These are phyloP conservation scores for Brachionus rubens DNA, from an alignment of 1,140 invertebrate genomes.

Conservation along the genomic window DNA sequence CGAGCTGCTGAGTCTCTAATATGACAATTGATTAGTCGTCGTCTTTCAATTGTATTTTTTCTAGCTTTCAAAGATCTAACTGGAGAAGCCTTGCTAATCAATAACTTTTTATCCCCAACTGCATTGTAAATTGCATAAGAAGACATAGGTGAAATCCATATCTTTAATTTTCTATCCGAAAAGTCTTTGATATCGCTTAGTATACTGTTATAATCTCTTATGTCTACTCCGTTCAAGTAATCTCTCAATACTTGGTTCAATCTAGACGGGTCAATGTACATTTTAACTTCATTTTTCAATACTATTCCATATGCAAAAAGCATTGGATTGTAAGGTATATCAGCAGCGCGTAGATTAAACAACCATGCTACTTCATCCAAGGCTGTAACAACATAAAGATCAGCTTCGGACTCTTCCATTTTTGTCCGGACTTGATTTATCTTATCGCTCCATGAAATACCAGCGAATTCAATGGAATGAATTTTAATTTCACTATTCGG, in stretches of 20 bases:
- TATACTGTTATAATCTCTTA: background rate
- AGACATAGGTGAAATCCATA: slow-evolving; percentile 33
- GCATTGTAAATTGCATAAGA: slow-evolving; percentile 40
- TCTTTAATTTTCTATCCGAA: background rate
- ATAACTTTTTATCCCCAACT: background rate
- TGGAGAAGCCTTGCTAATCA: slow-evolving; percentile 17
- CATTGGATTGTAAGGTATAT: slow-evolving; percentile 93
- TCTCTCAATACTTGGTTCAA: background rate
- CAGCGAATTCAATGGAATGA: slow-evolving; percentile 51
- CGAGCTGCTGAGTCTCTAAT: slow-evolving; percentile 35
- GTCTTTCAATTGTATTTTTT: slow-evolving; percentile 83
- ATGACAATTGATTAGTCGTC: slow-evolving; percentile 80
- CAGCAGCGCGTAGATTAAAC: slow-evolving; percentile 85
- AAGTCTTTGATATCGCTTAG: background rate
- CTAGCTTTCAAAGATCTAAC: slow-evolving; percentile 70
- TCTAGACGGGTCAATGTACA: background rate
- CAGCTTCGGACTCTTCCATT: slow-evolving; percentile 62
- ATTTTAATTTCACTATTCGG: slow-evolving; percentile 51
- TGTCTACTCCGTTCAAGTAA: slow-evolving; percentile 1
- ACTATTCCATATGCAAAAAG: slow-evolving; percentile 87
- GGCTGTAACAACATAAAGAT: slow-evolving; percentile 73
- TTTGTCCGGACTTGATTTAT: slow-evolving; percentile 50
- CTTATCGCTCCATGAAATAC: slow-evolving; percentile 47
- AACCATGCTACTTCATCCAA: slow-evolving; percentile 85
- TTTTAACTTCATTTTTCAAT: background rate